These are phyloP conservation scores for Onychomys torridus DNA, from an alignment of 2,797 vertebrate genomes.

Conservation along the genomic window DNA sequence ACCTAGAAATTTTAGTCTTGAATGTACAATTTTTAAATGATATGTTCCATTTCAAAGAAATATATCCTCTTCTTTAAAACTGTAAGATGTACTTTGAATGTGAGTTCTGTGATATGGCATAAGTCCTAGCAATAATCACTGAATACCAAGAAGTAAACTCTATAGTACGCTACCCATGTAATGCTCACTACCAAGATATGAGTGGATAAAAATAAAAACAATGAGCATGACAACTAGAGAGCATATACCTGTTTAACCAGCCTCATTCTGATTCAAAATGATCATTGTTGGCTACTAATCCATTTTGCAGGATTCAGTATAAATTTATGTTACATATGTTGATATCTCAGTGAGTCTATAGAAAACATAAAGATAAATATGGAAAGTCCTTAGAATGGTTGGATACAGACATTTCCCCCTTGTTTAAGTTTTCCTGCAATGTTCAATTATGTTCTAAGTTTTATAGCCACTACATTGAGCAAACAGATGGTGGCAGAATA, in stretches of 20 bases:
- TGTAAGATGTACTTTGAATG: slow-evolving; percentile 51
- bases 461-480: not conserved
- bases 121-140: not conserved
- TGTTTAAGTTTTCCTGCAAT: not conserved
- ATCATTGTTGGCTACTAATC: not conserved
- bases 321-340: not conserved
- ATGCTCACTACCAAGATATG: not conserved
- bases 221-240: not conserved
- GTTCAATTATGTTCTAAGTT: not conserved
- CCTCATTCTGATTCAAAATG: not conserved
- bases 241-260: not conserved
- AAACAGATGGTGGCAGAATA: not conserved
- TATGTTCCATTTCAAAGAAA: slow-evolving; percentile 31
- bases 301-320: not conserved
- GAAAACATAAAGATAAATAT: not conserved
- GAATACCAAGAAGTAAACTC: not conserved
- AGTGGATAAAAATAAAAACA: not conserved
- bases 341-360: not conserved
- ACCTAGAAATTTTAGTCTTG: not conserved
- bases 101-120: not conserved
- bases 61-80: slow-evolving; percentile 38
- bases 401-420: not conserved
- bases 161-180: not conserved
- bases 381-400: not conserved
- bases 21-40: slow-evolving; percentile 27